phyloP scores from a whole-genome alignment of 2,797 vertebrate genomes.

The Urosaurus nigricauda region DNA sequence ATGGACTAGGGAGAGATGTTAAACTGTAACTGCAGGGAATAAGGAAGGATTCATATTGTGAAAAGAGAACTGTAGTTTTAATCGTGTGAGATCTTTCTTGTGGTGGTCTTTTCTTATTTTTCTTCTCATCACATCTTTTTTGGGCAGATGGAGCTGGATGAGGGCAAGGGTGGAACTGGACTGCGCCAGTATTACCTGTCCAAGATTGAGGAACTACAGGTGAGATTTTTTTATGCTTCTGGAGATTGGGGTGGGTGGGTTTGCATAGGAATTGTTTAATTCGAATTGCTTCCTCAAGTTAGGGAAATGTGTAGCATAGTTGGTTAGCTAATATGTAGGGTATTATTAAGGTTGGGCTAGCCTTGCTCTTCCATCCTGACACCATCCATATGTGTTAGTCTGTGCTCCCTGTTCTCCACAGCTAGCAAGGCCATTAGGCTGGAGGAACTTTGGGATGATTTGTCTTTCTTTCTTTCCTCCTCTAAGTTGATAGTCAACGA shows the following conservation, averaged over 20 bases:
- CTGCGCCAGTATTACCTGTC: constrained; percentile 97
- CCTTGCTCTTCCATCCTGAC: neutral
- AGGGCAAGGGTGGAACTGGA: constrained; percentile 92
- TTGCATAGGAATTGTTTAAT: neutral
- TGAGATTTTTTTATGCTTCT: constrained; percentile 71
- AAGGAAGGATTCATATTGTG: neutral
- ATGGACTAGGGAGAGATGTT: neutral
- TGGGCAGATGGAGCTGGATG: constrained; percentile 94
- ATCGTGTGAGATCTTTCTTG: neutral
- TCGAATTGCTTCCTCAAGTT: neutral
- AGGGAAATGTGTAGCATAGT: neutral
- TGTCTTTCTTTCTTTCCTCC: constrained; percentile 6
- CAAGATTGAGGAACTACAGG: constrained; percentile 98
- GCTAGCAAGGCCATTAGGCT: too few relatives aligned
- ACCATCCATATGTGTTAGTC: too few relatives aligned
- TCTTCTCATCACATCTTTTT: neutral
- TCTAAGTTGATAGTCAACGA: constrained; percentile 93
- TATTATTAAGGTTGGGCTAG: neutral
- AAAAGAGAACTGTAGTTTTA: neutral
- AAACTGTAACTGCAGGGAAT: neutral
- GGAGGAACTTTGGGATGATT: rapidly evolving
- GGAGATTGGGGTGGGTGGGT: neutral
- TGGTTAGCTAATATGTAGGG: neutral
- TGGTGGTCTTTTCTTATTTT: neutral
- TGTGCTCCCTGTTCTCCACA: too few relatives aligned